Evolutionary conservation across 1,140 invertebrate species (phyloP), one percentile per base, ranked within the genome.

Genomic region (Probaryconus sp.): DNA sequence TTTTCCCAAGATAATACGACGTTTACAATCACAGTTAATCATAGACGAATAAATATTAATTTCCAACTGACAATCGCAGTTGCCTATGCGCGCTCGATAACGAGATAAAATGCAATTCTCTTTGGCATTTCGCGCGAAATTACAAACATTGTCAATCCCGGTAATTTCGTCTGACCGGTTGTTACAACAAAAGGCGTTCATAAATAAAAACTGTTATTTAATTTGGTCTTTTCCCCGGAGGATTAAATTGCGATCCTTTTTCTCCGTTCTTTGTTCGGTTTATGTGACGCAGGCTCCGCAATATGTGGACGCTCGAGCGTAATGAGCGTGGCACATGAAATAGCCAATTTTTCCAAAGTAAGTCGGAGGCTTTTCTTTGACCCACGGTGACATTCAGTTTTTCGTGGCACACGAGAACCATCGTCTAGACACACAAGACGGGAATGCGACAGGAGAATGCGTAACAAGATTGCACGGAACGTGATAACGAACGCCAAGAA

Each of bases 381-480:
- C 38, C 55, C 47, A 14, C 47, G 43, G 13, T 56, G 63, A 11
- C 65, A 51, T 70, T 70, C 20, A 50, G 67, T 70, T 70, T 70
- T 70, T 70, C 67, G 56, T 35, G 50, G 63, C 10, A 35, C 58
- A 28, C 40, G 35, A 71, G 51, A 20, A 50, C 16, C 64, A 17
- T 37, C 65, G 56, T 61, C 56, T 70, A 70, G 56, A 63, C 43
- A n/a, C n/a, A 16, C 28, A 31, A 7, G 33, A 60, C 61, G 48
- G 61, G 70, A 74, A 75, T 75, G 64, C 64, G 64, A 64, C 64
- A 64, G 58, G 35, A 55, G 71, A 69, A 75, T 75, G 64, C 58
- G 71, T 69, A 75, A 75, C 58, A 75, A 75, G 71, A 75, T 75
- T 58, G 71, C 58, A 43, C 58, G 64, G 71, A 75, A 75, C 71